Evolutionary conservation across 2,888 invertebrate genomes (phyloP).

Genomic region (Fragum whitleyi): DNA sequence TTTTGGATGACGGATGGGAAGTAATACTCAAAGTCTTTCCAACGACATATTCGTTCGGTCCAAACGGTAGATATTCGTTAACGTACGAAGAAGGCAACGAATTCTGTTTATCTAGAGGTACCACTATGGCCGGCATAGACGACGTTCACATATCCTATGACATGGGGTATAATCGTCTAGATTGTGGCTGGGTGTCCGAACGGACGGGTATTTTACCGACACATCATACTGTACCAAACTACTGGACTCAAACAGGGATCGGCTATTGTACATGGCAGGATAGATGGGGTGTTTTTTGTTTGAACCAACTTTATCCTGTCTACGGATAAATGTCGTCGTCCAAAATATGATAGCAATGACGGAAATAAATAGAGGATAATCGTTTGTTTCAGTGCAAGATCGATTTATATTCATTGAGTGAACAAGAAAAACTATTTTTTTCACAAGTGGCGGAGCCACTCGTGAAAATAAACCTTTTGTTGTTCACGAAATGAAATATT

Average conservation of each 20-base stretch:
- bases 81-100: background rate
- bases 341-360: too few species aligned
- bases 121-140: background rate
- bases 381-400: too few species aligned
- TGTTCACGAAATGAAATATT: too few species aligned
- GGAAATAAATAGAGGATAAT: too few species aligned
- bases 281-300: slow-evolving; percentile 3
- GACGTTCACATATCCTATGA: background rate
- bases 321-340: background rate
- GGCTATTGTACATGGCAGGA: background rate
- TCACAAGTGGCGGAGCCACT: too few species aligned
- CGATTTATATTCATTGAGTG: too few species aligned
- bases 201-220: background rate
- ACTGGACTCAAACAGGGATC: background rate
- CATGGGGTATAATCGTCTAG: slow-evolving; percentile 11
- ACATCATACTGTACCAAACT: background rate
- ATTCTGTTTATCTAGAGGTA: background rate
- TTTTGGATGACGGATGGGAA: background rate
- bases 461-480: too few species aligned
- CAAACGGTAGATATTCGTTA: background rate
- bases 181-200: slow-evolving; percentile 5
- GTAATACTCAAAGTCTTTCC: slow-evolving; percentile 7
- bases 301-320: background rate
- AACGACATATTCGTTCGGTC: background rate
- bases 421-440: too few species aligned